These are phyloP conservation scores for Mus pahari DNA, from an alignment of 2,113 vertebrate species.

Conservation along the genomic window DNA sequence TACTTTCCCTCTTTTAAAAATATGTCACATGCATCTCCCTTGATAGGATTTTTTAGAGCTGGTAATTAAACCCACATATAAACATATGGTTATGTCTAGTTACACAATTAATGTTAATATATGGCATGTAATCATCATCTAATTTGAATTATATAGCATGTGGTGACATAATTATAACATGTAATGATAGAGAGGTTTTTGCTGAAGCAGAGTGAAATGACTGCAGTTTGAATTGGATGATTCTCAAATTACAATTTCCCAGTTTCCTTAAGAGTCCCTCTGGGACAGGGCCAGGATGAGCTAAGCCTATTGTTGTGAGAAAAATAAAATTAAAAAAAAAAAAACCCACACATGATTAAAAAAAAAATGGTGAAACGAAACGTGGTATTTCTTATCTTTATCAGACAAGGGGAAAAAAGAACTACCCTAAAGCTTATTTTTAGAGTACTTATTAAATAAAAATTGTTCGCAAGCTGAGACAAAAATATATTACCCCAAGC, in stretches of 20 bases:
- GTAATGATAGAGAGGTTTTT: constrained; percentile 59
- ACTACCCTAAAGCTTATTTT: constrained; percentile 38
- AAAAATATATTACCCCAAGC: background rate
- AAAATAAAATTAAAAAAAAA: background rate
- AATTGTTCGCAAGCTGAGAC: constrained; percentile 42
- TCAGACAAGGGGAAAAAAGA: constrained; percentile 23
- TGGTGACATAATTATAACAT: constrained; percentile 77
- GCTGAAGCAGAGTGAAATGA: constrained; percentile 57
- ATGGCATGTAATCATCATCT: constrained; percentile 75
- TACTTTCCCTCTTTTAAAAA: constrained; percentile 19
- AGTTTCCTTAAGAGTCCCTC: constrained; percentile 36
- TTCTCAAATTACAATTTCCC: constrained; percentile 66
- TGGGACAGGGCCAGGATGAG: constrained; percentile 33
- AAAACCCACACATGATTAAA: background rate
- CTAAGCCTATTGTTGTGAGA: constrained; percentile 32
- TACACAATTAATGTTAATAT: constrained; percentile 80
- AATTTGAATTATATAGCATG: constrained; percentile 77
- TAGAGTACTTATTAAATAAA: constrained; percentile 55
- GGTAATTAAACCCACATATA: constrained; percentile 74
- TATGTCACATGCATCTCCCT: constrained; percentile 47
- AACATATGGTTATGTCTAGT: constrained; percentile 80
- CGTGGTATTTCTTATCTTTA: constrained; percentile 30
- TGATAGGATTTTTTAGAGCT: constrained; percentile 57
- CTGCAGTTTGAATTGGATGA: constrained; percentile 49
- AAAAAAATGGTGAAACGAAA: constrained; percentile 34